Evolutionary conservation across 53 echinoderm and acorn worm species (phyloP).

Genomic region (Apostichopus leukothele): DNA sequence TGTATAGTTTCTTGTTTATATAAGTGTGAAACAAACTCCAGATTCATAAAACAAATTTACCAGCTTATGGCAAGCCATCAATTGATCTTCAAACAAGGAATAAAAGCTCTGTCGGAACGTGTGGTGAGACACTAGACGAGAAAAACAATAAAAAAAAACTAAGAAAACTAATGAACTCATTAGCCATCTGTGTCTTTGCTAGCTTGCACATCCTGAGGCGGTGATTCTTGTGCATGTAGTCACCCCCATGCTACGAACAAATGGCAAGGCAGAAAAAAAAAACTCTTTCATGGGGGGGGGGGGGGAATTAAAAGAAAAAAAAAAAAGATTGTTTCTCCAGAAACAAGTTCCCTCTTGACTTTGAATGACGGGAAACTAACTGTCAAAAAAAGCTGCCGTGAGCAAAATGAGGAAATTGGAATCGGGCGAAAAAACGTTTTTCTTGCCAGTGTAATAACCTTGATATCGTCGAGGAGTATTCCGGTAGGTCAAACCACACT

Average conservation of each 20-base stretch:
- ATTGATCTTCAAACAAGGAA: too few relatives aligned
- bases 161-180: neutral
- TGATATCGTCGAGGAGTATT: neutral
- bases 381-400: constrained; percentile 10
- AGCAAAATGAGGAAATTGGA: constrained; percentile 38
- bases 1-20: too few relatives aligned
- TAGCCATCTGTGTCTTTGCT: neutral
- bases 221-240: neutral
- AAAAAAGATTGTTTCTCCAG: neutral
- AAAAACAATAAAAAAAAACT: neutral
- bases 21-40: too few relatives aligned
- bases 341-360: constrained; percentile 35
- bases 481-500: neutral
- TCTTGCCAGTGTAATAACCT: constrained; percentile 39
- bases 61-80: too few relatives aligned
- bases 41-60: too few relatives aligned
- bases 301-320: neutral
- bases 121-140: neutral
- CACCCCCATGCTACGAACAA: too few relatives aligned
- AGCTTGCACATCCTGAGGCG: neutral
- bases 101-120: neutral
- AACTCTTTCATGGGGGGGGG: neutral
- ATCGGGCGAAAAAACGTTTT: constrained; percentile 17
- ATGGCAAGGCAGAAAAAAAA: neutral
- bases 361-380: constrained; percentile 10